Percentiles rank a stretch among this genome's conserved stretches.
These are phyloP conservation scores for Nannobrachium achirus DNA, from an alignment of 2,113 vertebrate species.

Conservation along the genomic window DNA sequence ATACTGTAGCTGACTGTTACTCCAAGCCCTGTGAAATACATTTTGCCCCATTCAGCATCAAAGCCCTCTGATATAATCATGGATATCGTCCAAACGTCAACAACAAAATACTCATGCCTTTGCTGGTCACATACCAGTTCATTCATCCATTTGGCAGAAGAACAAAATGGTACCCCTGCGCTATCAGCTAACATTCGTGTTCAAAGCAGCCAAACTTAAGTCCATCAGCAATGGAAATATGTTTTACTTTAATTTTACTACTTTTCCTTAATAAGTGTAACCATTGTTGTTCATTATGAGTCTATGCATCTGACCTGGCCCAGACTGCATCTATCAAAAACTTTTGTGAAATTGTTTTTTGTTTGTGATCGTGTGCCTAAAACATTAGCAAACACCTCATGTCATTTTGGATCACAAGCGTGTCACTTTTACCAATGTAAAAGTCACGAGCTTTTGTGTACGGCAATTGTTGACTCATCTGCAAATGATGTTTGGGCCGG, in stretches of 20 bases:
- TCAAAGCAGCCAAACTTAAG: neutral
- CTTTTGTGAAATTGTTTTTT: neutral
- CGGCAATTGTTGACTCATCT: neutral
- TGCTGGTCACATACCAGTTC: neutral
- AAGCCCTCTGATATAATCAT: too few relatives aligned
- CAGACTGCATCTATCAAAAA: neutral
- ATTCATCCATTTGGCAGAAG: constrained; percentile 11
- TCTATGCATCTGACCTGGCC: neutral
- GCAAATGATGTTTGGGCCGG: neutral
- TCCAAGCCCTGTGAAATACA: too few relatives aligned
- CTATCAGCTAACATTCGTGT: neutral
- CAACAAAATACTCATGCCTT: too few relatives aligned
- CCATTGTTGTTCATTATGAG: too few relatives aligned
- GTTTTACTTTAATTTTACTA: neutral
- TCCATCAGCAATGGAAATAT: neutral
- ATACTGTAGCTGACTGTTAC: too few relatives aligned
- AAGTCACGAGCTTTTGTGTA: neutral
- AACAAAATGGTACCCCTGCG: neutral
- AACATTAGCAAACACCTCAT: neutral
- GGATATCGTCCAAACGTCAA: too few relatives aligned
- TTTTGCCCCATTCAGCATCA: too few relatives aligned
- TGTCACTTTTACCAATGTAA: neutral
- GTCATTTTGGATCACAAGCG: too few relatives aligned
- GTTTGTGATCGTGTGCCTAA: neutral
- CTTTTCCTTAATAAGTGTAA: too few relatives aligned